Percentiles rank a stretch among this genome's conserved stretches.
phyloP scores from a whole-genome alignment of 1,140 invertebrate genomes.

The Harlomillsia oculata region DNA sequence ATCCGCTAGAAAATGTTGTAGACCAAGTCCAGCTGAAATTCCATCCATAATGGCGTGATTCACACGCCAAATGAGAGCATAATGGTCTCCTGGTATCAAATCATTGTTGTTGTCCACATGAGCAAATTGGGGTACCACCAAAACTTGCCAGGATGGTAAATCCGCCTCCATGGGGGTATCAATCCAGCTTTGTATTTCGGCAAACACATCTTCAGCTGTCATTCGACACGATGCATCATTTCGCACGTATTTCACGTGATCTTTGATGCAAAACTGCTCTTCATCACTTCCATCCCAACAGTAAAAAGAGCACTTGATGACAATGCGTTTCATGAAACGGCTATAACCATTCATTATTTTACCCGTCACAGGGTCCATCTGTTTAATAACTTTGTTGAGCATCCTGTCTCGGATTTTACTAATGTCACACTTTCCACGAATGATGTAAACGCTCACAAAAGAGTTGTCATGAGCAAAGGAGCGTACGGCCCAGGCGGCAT shows the following conservation, averaged over 20 bases:
- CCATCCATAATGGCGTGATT: slow-evolving; percentile 31
- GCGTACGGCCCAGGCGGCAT: slow-evolving; percentile 22
- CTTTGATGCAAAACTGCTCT: slow-evolving; percentile 17
- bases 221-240: slow-evolving; percentile 1
- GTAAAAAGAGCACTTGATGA: slow-evolving; percentile 6
- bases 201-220: slow-evolving; percentile 17
- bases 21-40: slow-evolving; percentile 19
- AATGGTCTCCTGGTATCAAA: neutral
- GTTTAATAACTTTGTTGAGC: too few relatives aligned
- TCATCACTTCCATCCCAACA: slow-evolving; percentile 22
- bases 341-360: slow-evolving; percentile 3
- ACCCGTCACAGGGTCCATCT: neutral
- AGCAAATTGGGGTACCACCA: slow-evolving; percentile 25
- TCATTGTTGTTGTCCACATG: slow-evolving; percentile 7
- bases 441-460: slow-evolving; percentile 18
- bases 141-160: slow-evolving; percentile 24
- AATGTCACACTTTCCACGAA: slow-evolving; percentile 25
- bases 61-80: slow-evolving; percentile 20
- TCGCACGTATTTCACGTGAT: slow-evolving; percentile 19
- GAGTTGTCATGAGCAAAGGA: slow-evolving; percentile 14
- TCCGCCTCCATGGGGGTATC: slow-evolving; percentile 17
- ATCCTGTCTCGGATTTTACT: slow-evolving; percentile 12
- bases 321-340: slow-evolving; percentile 1
- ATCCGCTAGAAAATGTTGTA: slow-evolving; percentile 24
- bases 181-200: slow-evolving; percentile 17